Evolutionary conservation across 2,888 invertebrate species (phyloP), one percentile per base, ranked within the genome.

Genomic region (Marronus borbonicus): DNA sequence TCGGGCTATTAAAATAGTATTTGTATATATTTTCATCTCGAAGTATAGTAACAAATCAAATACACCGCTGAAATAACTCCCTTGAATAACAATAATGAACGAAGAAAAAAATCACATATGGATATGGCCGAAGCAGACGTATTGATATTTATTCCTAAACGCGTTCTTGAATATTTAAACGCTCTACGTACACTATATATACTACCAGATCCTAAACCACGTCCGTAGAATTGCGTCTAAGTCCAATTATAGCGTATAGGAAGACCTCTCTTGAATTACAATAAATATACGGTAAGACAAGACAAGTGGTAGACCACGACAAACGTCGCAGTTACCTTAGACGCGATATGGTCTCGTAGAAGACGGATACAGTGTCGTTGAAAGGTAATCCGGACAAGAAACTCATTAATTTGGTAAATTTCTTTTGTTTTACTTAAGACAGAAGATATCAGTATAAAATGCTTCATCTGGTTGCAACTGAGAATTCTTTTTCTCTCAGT

Each of bases 191-290:
- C 55, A 12, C 44, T 44, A 44, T 44, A 44, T 44, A 44, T 44
- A 44, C 44, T 44, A 44, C 44, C 8, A 58, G 4, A 17, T 58
- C 55, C 20, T 70, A 70, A 70, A 36, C 55, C 70, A 17, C 55
- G 55, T 55, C 70, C 55, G 55, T 58, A 20, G 55, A 58, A 58
- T 70, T 58, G 70, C 55, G 70, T 58, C 70, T 58, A 70, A 70
- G 28, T 70, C 70, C 70, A 70, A 70, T 70, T 70, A 70, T 70
- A 58, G 70, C 55, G 36, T 70, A 70, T 36, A 55, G 36, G 70
- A 70, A 69, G 36, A 55, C 31, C 70, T 70, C 58, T 70, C 55
- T 70, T 70, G 70, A 70, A 70, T 70, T 36, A 66, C 20, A 58
- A 58, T 58, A 17, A 20, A 66, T 20, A 66, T 44, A 44, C 65